Evolutionary conservation across 2,888 invertebrate genomes (phyloP).

Genomic region (Cataglyphis altisquamis): DNA sequence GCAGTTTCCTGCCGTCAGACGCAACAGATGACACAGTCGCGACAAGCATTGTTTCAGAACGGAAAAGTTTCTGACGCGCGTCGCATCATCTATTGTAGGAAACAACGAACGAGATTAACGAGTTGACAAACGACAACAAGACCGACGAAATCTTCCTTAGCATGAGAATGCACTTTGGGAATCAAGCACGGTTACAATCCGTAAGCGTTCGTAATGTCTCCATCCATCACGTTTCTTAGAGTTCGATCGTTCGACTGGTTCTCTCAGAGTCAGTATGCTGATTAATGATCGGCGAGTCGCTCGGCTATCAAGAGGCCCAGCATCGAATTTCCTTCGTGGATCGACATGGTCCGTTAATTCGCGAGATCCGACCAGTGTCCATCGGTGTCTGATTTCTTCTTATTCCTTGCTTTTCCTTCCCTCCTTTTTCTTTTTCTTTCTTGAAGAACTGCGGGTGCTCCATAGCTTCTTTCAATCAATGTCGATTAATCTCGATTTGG

Average conservation of each 20-base stretch:
- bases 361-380: constrained; percentile 64
- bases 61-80: constrained; percentile 10
- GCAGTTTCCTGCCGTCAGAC: background rate
- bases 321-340: constrained; percentile 48
- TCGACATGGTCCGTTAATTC: constrained; percentile 67
- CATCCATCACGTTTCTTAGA: constrained; percentile 72
- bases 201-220: constrained; percentile 66
- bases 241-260: constrained; percentile 44
- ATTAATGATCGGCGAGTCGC: constrained; percentile 69
- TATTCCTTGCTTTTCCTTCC: constrained; percentile 26
- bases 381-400: constrained; percentile 34
- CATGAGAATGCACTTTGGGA: constrained; percentile 75
- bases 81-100: constrained; percentile 12
- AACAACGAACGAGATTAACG: constrained; percentile 34
- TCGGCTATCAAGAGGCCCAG: constrained; percentile 45
- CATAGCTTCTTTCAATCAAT: constrained; percentile 77
- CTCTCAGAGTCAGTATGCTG: constrained; percentile 59
- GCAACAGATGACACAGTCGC: constrained; percentile 39
- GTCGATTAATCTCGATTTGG: constrained; percentile 81
- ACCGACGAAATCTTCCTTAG: constrained; percentile 60
- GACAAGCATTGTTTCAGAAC: background rate
- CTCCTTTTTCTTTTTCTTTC: constrained; percentile 23
- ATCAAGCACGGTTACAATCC: constrained; percentile 61
- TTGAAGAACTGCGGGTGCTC: constrained; percentile 45
- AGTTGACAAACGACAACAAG: constrained; percentile 70